phyloP scores from a whole-genome alignment of 2,797 vertebrate species.

The Eospalax fontanierii region DNA sequence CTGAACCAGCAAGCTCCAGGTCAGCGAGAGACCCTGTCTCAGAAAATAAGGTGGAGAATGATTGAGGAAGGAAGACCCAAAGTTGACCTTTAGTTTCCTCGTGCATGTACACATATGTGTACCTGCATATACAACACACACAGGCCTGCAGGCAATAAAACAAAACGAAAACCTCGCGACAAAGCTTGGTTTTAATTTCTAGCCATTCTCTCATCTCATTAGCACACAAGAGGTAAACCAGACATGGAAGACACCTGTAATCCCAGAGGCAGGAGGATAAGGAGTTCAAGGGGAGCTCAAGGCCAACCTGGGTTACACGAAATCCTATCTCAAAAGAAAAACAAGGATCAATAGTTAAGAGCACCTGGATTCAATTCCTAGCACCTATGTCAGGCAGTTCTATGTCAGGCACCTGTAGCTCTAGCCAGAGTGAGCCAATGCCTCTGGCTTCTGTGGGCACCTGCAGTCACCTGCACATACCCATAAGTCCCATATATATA shows the following conservation, averaged over 20 bases:
- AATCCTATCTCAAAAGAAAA: neutral
- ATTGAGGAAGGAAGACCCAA: neutral
- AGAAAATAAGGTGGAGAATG: neutral
- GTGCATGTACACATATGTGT: neutral
- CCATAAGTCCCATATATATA: too few species aligned
- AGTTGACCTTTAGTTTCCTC: neutral
- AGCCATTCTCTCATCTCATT: neutral
- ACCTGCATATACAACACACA: neutral
- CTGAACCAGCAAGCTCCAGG: neutral
- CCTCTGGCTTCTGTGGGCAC: too few species aligned
- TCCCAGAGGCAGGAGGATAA: neutral
- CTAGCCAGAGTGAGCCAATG: too few species aligned
- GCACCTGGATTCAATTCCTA: too few species aligned
- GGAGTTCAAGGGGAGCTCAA: neutral
- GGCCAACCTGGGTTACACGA: too few species aligned
- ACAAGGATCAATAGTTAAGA: too few species aligned
- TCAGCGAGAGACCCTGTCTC: neutral
- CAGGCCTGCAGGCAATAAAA: neutral
- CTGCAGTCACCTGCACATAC: too few species aligned
- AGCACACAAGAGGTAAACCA: neutral
- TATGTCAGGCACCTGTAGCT: too few species aligned
- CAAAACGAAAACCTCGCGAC: neutral
- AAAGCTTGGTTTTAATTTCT: conserved; percentile 36
- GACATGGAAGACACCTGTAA: neutral
- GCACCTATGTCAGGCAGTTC: too few species aligned